Conservation (phyloP, 2,888 invertebrate genomes). For the Myathropa florea region DNA sequence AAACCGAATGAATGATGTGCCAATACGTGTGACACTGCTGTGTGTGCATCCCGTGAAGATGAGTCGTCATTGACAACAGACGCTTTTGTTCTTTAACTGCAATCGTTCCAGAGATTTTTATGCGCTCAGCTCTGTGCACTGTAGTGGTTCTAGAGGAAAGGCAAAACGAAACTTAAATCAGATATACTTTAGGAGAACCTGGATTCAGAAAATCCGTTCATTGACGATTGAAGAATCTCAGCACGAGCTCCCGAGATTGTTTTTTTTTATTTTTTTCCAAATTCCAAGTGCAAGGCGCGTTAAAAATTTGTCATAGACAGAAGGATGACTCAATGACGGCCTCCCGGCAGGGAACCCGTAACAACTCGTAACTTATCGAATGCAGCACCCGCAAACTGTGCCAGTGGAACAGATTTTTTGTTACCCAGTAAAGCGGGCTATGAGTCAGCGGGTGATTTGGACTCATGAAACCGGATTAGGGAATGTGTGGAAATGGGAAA, state of each 20-base stretch:
- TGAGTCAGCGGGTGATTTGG: too few species aligned
- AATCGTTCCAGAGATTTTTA: constrained; percentile 3
- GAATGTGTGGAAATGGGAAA: too few species aligned
- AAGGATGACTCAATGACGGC: neutral
- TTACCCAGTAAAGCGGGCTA: too few species aligned
- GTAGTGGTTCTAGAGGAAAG: neutral
- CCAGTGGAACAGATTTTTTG: neutral
- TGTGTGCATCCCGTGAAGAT: constrained; percentile 1
- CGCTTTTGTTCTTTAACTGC: constrained; percentile 1
- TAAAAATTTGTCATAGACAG: neutral
- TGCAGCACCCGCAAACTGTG: neutral
- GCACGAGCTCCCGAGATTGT: neutral
- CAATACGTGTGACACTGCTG: constrained; percentile 19
- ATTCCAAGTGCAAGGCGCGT: neutral
- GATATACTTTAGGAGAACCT: neutral
- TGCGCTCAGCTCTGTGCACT: neutral
- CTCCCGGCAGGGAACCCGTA: neutral
- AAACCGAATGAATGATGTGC: constrained; percentile 35
- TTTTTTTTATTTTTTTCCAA: neutral
- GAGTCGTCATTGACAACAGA: constrained; percentile 1
- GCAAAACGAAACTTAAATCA: neutral
- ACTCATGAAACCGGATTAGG: too few species aligned
- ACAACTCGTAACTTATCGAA: neutral
- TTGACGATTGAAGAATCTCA: neutral
- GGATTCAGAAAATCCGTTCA: neutral